Base-by-base conservation (phyloP, 2,113 vertebrate genomes). In the Morone chrysops region DNA sequence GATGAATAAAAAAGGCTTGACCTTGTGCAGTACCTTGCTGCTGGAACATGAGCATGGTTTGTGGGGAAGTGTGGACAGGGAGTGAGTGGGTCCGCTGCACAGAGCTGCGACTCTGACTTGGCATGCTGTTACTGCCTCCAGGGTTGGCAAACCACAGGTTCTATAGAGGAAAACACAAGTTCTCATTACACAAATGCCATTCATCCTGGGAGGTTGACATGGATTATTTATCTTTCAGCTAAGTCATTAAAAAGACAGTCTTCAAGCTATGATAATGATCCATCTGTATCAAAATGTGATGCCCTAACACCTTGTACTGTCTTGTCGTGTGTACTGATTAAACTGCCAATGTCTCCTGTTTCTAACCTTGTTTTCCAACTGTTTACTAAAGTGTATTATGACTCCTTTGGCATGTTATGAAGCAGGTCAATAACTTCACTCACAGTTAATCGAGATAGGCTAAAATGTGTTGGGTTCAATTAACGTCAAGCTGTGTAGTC, bases 41-140 rank as follows among this genome's bases (percentile, higher is more conserved):
- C 91, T 97, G 97, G 93, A 98, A 98, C 96, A 97, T 96, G 86
- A 98, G 96, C 95, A 98, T 96, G 92, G 97, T 97, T 93, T 98
- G 97, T 45, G 97, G 97, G 54, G 97, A 97, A 0, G 97, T 98
- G 94, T 98, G 97, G 84, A 98, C 97, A n/a, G 97, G 97, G 67
- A 98, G 96, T 0, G 97, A 98, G 91, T 98, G 97, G 41, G 97
- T 98, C 70, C 97, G 96, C 92, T 98, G 97, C 85, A 98, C 97
- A 0, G 97, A 97, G 92, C 97, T 98, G 82, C 97, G 97, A 90
- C 96, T 98, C 95, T 97, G 97, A 91, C 97, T 97, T 51, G 97
- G 97, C 97, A 98, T 97, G 93, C 97, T 98, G 95, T 98, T 97
- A 91, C 97, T 98, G 90, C 97, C 97, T 72, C 97, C 97, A 0